phyloP scores from a whole-genome alignment of 2,797 vertebrate genomes.

The Alauda arvensis region DNA sequence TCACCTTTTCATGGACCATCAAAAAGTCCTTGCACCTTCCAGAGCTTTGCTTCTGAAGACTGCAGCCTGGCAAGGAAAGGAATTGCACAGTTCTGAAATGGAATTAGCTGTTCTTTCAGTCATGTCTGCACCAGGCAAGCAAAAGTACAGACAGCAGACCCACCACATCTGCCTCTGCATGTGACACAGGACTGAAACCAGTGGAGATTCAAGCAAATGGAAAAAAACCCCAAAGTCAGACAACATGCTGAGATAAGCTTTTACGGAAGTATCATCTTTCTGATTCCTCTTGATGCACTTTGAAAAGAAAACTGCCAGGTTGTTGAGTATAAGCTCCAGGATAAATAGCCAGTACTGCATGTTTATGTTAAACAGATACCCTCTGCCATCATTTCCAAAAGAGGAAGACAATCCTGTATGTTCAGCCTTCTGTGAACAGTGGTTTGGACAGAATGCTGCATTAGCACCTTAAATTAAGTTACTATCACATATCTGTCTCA shows the following conservation, averaged over 20 bases:
- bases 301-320: neutral
- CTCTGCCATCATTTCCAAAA: neutral
- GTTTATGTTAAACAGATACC: conserved; percentile 4
- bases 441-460: neutral
- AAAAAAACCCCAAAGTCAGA: neutral
- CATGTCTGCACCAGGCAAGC: neutral
- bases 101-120: neutral
- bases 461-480: neutral
- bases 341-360: neutral
- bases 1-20: neutral
- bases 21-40: neutral
- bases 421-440: neutral
- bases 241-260: neutral
- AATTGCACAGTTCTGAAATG: neutral
- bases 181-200: neutral
- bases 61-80: neutral
- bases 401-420: neutral
- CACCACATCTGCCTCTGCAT: neutral
- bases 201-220: neutral
- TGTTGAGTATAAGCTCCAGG: neutral
- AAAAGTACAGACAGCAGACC: neutral
- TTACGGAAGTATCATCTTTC: neutral
- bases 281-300: neutral
- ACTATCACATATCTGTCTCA: neutral
- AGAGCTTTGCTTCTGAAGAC: neutral